Conservation (phyloP, 2,888 invertebrate species). For the Papilio gigon region DNA sequence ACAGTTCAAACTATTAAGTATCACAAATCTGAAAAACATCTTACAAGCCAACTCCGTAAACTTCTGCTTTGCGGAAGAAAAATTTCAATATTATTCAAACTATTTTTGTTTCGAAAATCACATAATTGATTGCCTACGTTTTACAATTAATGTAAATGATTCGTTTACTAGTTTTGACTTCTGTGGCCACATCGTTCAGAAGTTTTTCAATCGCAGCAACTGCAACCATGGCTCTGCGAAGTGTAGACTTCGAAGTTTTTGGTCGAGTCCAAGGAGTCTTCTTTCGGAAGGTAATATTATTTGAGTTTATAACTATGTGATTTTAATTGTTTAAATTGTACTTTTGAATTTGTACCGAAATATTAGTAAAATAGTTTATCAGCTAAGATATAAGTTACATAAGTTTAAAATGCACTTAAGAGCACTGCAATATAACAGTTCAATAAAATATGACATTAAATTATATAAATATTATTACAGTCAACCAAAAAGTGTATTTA, state of each 20-base stretch:
- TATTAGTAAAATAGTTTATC: background rate
- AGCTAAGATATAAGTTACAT: background rate
- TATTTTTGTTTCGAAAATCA: constrained; percentile 3
- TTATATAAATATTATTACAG: background rate
- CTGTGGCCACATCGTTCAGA: constrained; percentile 53
- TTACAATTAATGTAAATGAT: constrained; percentile 60
- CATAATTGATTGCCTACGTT: constrained; percentile 17
- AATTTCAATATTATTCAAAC: constrained; percentile 5
- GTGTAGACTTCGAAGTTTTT: constrained; percentile 83
- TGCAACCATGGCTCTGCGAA: constrained; percentile 55
- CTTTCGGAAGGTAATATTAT: constrained; percentile 81
- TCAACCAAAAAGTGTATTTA: background rate
- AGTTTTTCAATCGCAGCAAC: constrained; percentile 42
- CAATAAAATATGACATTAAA: background rate
- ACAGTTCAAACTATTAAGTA: too few relatives aligned
- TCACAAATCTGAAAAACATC: too few relatives aligned
- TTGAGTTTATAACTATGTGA: background rate
- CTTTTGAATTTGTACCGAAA: background rate
- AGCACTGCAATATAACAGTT: background rate
- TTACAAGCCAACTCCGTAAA: constrained; percentile 25
- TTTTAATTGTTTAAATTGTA: background rate
- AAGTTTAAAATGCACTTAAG: background rate
- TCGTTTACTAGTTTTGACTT: constrained; percentile 58
- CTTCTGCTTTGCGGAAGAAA: background rate
- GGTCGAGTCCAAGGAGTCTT: constrained; percentile 85